Conservation (phyloP, 2,113 vertebrate species). For the Climacteris rufus region DNA sequence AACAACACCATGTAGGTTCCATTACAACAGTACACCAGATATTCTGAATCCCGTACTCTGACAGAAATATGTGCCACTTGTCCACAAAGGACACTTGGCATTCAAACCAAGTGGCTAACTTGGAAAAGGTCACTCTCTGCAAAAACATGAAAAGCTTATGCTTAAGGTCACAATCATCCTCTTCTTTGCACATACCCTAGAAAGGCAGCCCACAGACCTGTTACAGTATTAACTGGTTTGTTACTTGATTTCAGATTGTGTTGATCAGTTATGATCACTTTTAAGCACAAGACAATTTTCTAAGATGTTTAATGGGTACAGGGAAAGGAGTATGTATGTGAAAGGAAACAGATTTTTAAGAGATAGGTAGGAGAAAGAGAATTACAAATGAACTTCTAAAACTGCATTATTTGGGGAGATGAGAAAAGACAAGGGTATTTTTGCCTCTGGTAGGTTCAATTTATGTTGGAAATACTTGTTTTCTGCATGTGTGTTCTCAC, state of each 20-base stretch:
- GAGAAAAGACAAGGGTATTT: neutral
- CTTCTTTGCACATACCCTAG: neutral
- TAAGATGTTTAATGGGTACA: neutral
- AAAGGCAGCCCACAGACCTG: neutral
- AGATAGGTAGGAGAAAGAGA: rapidly evolving
- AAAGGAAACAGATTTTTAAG: neutral
- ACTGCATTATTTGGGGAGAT: neutral
- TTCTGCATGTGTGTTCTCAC: neutral
- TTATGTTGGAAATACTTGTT: neutral
- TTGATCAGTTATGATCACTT: neutral
- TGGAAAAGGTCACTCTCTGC: neutral
- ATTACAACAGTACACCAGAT: neutral
- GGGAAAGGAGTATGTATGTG: neutral
- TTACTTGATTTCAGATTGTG: neutral
- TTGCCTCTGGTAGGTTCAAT: neutral
- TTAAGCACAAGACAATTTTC: neutral
- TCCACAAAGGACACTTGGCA: neutral
- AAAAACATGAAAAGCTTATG: neutral
- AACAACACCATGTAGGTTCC: neutral
- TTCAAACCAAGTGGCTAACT: neutral
- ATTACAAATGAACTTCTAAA: neutral
- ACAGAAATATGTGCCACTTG: neutral
- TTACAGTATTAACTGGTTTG: neutral
- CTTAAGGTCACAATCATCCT: neutral
- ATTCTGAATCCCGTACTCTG: neutral